Conservation (phyloP, 2,888 invertebrate genomes). For the Ornithoptera alexandrae region DNA sequence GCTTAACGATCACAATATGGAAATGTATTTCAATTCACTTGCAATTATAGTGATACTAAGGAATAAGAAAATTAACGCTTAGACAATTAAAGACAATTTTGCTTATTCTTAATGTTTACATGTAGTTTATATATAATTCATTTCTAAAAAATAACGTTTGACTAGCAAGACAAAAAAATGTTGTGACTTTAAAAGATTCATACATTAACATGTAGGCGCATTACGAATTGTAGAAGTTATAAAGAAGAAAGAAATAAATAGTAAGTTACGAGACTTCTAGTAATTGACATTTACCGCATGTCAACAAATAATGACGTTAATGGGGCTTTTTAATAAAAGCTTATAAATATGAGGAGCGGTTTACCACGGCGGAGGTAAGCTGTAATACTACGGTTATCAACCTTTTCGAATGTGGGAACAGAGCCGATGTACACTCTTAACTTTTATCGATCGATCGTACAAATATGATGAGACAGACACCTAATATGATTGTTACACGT, state of each 20-base stretch:
- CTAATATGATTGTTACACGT: too few relatives aligned
- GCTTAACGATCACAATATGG: constrained; percentile 4
- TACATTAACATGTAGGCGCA: neutral
- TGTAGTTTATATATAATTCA: neutral
- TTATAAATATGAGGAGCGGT: neutral
- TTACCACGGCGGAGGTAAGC: neutral
- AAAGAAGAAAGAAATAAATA: neutral
- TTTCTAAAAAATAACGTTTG: too few relatives aligned
- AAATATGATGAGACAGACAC: too few relatives aligned
- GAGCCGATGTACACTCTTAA: neutral
- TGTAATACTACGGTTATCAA: neutral
- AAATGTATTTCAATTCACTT: constrained; percentile 5
- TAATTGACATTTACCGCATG: constrained; percentile 7
- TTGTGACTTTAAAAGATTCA: neutral
- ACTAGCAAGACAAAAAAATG: neutral
- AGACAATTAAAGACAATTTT: too few relatives aligned
- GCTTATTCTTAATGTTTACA: neutral
- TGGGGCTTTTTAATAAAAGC: neutral
- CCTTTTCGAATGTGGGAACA: neutral
- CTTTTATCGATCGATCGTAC: neutral
- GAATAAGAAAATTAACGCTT: neutral
- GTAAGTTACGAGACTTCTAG: neutral
- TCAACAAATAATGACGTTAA: constrained; percentile 15
- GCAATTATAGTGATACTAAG: neutral
- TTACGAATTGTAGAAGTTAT: neutral